A percentile compares a stretch with the other conserved stretches of the same genome.
Conservation (phyloP, 2,113 vertebrate genomes). For the Dryoscopus gambensis region DNA sequence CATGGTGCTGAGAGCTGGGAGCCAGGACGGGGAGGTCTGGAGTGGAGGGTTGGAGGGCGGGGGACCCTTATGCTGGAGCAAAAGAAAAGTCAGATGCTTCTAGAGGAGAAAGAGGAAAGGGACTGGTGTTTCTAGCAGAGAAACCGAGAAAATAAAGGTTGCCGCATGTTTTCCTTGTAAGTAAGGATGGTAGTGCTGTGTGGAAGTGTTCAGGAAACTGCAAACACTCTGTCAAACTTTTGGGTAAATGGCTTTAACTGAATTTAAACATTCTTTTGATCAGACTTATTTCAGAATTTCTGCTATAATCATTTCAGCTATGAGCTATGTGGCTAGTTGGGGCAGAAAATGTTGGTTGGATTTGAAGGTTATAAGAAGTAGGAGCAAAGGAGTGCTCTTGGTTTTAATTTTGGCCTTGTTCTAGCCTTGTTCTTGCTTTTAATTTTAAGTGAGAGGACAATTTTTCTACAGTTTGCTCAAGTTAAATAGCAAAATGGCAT, state of each 20-base stretch:
- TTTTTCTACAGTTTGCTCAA: not conserved
- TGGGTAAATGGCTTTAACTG: not conserved
- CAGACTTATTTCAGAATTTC: not conserved
- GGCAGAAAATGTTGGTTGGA: not conserved
- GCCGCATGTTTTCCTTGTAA: fast-evolving
- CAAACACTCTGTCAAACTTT: not conserved
- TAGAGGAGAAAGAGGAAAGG: not conserved
- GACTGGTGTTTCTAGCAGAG: not conserved
- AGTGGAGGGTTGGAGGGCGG: fast-evolving
- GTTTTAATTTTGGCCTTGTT: not conserved
- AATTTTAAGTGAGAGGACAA: not conserved
- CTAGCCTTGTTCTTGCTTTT: not conserved
- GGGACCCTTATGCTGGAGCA: fast-evolving
- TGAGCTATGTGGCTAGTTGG: not conserved
- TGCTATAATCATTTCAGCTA: not conserved
- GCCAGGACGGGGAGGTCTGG: fast-evolving
- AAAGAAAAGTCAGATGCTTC: too few species aligned
- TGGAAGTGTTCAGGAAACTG: not conserved
- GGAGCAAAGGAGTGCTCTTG: not conserved
- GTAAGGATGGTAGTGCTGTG: not conserved
- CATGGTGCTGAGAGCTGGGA: not conserved
- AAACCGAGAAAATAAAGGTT: not conserved
- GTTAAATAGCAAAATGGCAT: not conserved
- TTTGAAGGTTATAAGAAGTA: not conserved
- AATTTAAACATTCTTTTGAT: not conserved